These are phyloP conservation scores for Cepaea hortensis DNA, from an alignment of 2,888 invertebrate genomes.

Conservation along the genomic window DNA sequence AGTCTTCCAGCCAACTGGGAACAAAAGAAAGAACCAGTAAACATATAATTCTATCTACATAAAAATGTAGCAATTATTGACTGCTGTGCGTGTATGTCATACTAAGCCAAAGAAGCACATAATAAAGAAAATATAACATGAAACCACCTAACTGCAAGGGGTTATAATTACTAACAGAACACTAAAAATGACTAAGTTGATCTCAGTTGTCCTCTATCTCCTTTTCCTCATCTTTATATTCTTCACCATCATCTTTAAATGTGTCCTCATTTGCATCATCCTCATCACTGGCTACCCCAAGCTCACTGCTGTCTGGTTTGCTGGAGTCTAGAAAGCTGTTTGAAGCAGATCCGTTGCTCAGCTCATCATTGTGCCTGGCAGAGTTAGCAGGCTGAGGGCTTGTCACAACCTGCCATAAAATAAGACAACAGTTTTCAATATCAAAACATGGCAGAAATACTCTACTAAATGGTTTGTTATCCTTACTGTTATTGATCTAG, in stretches of 20 bases:
- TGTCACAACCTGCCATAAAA: conserved; percentile 25
- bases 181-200: background rate
- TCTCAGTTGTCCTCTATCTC: background rate
- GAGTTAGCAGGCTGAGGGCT: conserved; percentile 27
- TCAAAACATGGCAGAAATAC: too few relatives aligned
- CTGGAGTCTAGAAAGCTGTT: background rate
- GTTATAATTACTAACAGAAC: background rate
- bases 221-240: background rate
- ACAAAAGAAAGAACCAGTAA: too few relatives aligned
- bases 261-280: background rate
- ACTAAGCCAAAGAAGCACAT: too few relatives aligned
- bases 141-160: too few relatives aligned
- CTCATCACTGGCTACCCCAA: background rate
- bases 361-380: conserved; percentile 5
- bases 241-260: background rate
- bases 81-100: too few relatives aligned
- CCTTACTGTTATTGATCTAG: too few relatives aligned
- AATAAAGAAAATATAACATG: too few relatives aligned
- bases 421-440: background rate
- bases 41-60: too few relatives aligned
- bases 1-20: too few relatives aligned
- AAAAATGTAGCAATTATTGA: too few relatives aligned
- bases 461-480: too few relatives aligned
- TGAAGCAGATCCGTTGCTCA: background rate
- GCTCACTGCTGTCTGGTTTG: background rate